A percentile compares a stretch with the other conserved stretches of the same genome.
Conservation (phyloP, 2,113 vertebrate genomes). For the Ornithorhynchus anatinus region DNA sequence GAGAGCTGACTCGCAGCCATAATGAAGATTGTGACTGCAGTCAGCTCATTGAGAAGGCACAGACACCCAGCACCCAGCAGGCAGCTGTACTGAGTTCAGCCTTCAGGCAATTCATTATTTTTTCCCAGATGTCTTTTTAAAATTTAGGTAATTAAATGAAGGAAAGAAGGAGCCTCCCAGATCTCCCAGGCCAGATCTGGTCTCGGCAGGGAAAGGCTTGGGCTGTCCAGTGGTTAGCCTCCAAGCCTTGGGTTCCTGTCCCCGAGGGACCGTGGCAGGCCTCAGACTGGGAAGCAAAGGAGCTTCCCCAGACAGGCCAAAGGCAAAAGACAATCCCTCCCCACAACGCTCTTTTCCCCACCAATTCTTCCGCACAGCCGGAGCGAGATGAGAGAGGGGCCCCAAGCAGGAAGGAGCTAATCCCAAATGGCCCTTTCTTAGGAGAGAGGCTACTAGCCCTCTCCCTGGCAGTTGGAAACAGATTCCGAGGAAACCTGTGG, state of each 20-base stretch:
- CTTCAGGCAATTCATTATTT: slow-evolving; percentile 53
- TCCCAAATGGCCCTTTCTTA: no score
- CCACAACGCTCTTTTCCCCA: no score
- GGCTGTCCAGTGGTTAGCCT: slow-evolving; percentile 23
- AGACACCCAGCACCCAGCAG: slow-evolving; percentile 46
- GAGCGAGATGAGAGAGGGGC: no score
- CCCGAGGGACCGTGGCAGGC: no score
- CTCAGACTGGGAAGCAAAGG: no score
- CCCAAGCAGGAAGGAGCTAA: no score
- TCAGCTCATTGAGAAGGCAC: slow-evolving; percentile 43
- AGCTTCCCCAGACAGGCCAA: no score
- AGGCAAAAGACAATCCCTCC: no score
- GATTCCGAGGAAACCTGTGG: no score
- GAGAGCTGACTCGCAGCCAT: slow-evolving; percentile 43
- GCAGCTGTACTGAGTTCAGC: slow-evolving; percentile 45
- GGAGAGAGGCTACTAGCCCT: no score
- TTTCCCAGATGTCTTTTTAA: slow-evolving; percentile 49
- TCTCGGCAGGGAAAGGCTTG: background rate
- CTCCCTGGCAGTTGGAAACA: no score
- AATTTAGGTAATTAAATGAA: slow-evolving; percentile 62
- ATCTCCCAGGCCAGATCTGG: slow-evolving; percentile 10
- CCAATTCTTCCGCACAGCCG: no score
- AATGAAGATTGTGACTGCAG: slow-evolving; percentile 34
- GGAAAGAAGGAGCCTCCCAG: slow-evolving; percentile 11
- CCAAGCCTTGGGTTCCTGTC: slow-evolving; percentile 29